phyloP scores from a whole-genome alignment of 2,797 vertebrate genomes.

The Anisognathus igniventris region DNA sequence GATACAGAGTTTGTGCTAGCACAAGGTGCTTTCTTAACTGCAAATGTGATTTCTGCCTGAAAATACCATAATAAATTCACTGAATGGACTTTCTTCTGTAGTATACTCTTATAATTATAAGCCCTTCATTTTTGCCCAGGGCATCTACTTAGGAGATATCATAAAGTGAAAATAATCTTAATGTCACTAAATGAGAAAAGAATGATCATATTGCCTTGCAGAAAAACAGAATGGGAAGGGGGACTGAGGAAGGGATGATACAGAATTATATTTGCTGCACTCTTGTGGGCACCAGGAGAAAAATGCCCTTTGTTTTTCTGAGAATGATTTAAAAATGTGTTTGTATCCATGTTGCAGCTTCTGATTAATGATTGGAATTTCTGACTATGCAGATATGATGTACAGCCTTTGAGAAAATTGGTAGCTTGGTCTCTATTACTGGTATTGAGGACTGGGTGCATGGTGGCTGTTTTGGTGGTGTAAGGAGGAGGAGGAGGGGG shows the following conservation, averaged over 20 bases:
- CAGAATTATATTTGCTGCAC: neutral
- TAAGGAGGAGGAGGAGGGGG: neutral
- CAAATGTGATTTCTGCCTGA: neutral
- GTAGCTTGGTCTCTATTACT: neutral
- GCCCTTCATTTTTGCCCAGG: neutral
- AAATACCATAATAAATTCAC: neutral
- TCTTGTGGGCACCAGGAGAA: neutral
- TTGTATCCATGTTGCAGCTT: neutral
- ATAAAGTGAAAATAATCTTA: conserved; percentile 5
- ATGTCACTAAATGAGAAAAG: conserved; percentile 1
- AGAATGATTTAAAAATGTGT: neutral
- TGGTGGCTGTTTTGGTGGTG: neutral
- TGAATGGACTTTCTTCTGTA: neutral
- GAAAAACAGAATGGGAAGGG: neutral
- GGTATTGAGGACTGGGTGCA: neutral
- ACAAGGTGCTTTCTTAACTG: neutral
- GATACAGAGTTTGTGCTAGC: neutral
- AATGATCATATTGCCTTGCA: neutral
- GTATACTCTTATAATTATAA: neutral
- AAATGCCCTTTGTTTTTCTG: neutral
- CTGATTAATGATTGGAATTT: neutral
- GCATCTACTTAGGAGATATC: neutral
- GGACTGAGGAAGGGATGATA: neutral
- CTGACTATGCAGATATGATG: neutral
- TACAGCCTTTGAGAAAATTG: neutral